Evolutionary conservation across 2,888 invertebrate species (phyloP), one percentile per base, ranked within the genome.

Genomic region (Ochlodes sylvanus): DNA sequence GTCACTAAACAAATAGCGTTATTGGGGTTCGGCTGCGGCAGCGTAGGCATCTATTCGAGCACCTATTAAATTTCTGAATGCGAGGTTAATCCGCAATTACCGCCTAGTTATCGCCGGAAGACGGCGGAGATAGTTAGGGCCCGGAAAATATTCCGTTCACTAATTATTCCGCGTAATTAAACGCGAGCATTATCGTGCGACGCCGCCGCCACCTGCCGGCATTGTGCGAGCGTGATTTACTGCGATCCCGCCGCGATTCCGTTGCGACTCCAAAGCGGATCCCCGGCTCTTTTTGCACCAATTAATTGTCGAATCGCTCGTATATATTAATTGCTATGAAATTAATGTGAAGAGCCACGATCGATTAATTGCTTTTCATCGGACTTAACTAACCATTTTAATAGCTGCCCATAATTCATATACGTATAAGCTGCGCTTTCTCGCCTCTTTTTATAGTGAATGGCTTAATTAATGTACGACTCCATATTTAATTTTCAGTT

Each of bases 161-260:
- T 93, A 93, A 93, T 93, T 94, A 94, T 94, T 93, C 94, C 93
- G 88, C 90, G 93, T 92, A 93, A 93, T 93, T 93, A 93, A 93
- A 92, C 93, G 89, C 88, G 86, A 79, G 90, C 87, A 92, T 92
- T 92, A 92, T 91, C 91, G 89, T 83, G 87, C 88, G 87, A 83
- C 88, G 90, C 90, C 89, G 89, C 83, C 89, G 90, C 92, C 92
- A 93, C 92, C 92, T 93, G 92, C 83, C 86, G 86, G 88, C 92
- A 90, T 93, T 93, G 93, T 93, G 90, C 85, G 85, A 80, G 74
- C 80, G 86, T 93, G 92, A 93, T 93, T 93, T 93, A 93, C 90
- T 85, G 92, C 91, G 88, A 85, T 87, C 87, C 90, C 85, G 85
- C 81, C 84, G 87, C 89, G 90, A 87, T 87, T 81, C 86, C 88